These are phyloP conservation scores for Carapus acus DNA, from an alignment of 2,797 vertebrate species.

Conservation along the genomic window DNA sequence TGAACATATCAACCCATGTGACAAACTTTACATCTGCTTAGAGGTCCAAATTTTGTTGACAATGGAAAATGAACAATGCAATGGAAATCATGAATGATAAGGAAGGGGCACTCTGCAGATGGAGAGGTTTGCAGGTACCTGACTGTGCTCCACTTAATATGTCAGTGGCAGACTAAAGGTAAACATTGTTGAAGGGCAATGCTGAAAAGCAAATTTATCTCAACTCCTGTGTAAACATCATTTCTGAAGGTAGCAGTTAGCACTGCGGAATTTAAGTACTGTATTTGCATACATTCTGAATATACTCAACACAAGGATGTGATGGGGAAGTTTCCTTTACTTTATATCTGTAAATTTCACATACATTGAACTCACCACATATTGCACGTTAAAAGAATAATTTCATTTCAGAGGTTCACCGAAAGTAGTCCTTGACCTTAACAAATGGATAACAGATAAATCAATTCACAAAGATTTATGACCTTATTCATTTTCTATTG, in stretches of 20 bases:
- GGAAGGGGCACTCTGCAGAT: too few relatives aligned
- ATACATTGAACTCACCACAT: conserved; percentile 6
- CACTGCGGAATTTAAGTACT: neutral
- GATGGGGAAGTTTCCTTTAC: neutral
- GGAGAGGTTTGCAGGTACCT: neutral
- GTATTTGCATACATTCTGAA: neutral
- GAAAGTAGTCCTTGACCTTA: conserved; percentile 29
- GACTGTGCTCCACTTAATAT: neutral
- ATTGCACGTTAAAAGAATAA: conserved; percentile 43
- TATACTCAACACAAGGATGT: conserved; percentile 4
- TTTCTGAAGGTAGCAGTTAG: neutral
- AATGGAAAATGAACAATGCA: too few relatives aligned
- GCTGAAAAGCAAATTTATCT: conserved; percentile 2
- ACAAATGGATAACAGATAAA: neutral
- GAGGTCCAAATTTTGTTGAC: too few relatives aligned
- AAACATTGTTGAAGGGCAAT: conserved; percentile 10
- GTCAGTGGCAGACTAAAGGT: conserved; percentile 4
- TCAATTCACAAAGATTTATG: conserved; percentile 3
- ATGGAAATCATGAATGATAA: too few relatives aligned
- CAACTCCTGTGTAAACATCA: conserved; percentile 19
- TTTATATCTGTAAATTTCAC: conserved; percentile 30
- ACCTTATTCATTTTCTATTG: too few relatives aligned
- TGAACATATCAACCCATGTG: too few relatives aligned
- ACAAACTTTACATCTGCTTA: too few relatives aligned
- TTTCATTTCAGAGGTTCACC: conserved; percentile 5